phyloP scores from a whole-genome alignment of 2,888 invertebrate species.

The Andrena camellia region DNA sequence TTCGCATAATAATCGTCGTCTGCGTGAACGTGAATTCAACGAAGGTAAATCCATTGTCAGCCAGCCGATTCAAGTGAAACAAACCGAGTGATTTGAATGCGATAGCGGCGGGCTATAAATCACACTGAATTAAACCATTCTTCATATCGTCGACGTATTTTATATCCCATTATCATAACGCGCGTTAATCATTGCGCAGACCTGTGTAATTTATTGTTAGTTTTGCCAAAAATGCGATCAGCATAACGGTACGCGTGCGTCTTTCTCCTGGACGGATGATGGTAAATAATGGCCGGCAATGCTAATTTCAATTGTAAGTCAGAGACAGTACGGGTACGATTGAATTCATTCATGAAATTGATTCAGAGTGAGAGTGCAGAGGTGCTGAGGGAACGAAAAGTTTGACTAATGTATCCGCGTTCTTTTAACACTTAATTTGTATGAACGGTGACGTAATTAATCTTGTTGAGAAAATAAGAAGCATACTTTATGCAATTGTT shows the following conservation, averaged over 20 bases:
- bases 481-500: too few species aligned
- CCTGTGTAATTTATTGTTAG: slow-evolving; percentile 45
- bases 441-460: background rate
- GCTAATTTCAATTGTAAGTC: slow-evolving; percentile 49
- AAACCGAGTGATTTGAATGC: slow-evolving; percentile 29
- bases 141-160: slow-evolving; percentile 46
- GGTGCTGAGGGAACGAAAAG: background rate
- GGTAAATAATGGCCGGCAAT: slow-evolving; percentile 7
- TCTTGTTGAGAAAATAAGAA: background rate
- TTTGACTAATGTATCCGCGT: slow-evolving; percentile 8
- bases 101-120: slow-evolving; percentile 15
- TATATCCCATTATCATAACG: slow-evolving; percentile 41
- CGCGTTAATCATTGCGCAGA: slow-evolving; percentile 42
- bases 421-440: background rate
- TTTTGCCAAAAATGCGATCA: slow-evolving; percentile 28
- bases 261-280: slow-evolving; percentile 1
- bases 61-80: slow-evolving; percentile 18
- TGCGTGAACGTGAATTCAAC: background rate
- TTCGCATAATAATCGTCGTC: slow-evolving; percentile 10
- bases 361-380: slow-evolving; percentile 7
- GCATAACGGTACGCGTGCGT: slow-evolving; percentile 19
- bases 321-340: slow-evolving; percentile 22
- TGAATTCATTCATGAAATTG: slow-evolving; percentile 49
- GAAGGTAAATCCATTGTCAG: slow-evolving; percentile 35
- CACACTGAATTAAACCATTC: slow-evolving; percentile 52